Conservation (phyloP, 2,797 vertebrate genomes). For the Lagodon rhomboides region DNA sequence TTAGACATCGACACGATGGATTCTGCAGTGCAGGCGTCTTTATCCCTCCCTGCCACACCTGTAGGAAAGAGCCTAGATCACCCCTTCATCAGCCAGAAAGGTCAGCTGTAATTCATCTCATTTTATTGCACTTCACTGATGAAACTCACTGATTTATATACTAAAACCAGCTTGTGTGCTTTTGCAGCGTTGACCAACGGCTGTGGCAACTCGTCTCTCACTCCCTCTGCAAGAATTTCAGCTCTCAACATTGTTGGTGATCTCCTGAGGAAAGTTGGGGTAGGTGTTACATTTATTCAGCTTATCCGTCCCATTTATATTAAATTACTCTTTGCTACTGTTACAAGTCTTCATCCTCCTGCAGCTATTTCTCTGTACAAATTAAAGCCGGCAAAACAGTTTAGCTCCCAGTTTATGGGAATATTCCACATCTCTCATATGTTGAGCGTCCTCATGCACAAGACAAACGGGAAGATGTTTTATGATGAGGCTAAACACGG, state of each 20-base stretch:
- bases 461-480: background rate
- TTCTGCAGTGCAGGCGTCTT: slow-evolving; percentile 93
- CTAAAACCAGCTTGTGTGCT: slow-evolving; percentile 16
- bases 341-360: no score
- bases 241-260: slow-evolving; percentile 98
- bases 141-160: background rate
- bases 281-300: slow-evolving; percentile 74
- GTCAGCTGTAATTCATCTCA: slow-evolving; percentile 70
- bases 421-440: no score
- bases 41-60: slow-evolving; percentile 96
- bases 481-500: slow-evolving; percentile 1
- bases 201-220: slow-evolving; percentile 92
- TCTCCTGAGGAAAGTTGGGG: slow-evolving; percentile 98
- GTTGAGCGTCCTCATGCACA: background rate
- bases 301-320: no score
- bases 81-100: slow-evolving; percentile 92
- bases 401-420: no score
- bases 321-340: no score
- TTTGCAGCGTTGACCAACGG: slow-evolving; percentile 91
- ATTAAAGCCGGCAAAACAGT: no score
- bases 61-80: slow-evolving; percentile 92
- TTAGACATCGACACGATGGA: slow-evolving; percentile 95
- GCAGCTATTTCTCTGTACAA: no score
- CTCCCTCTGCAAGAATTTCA: slow-evolving; percentile 96
- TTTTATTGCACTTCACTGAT: background rate